Base-by-base conservation (phyloP, 2,113 vertebrate genomes). In the Cyanoramphus novaezelandiae region DNA sequence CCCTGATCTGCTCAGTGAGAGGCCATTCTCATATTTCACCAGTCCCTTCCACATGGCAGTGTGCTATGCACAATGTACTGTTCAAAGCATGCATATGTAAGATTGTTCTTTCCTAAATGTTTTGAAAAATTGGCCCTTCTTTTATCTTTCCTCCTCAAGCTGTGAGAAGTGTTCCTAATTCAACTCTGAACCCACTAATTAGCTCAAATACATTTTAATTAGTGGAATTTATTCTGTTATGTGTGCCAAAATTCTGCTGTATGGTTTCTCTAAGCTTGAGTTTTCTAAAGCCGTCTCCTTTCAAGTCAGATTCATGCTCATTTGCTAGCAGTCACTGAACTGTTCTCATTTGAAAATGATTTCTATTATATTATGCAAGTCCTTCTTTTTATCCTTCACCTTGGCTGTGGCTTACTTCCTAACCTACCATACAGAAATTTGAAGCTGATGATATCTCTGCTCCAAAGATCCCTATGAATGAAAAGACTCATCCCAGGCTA, bases 151-250 rank as follows among this genome's bases (percentile, higher is more conserved):
- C n/a, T 80, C 37, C 62, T 92, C 67, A 33, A 90, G 68, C 71
- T 90, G 80, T 69, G 76, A 79, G 52, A 91, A 82, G 13, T 31
- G 24, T 60, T 96, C 47, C 74, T 71, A 47, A 72, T 82, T 90
- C 52, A 90, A 49, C 50, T 70, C 79, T 78, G 85, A 90, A 86
- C 53, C 63, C 43, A 53, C 90, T 93, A 87, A 82, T 91, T 80
- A 90, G 60, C 59, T 91, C n/a, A 67, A 82, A 80, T 43, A 62
- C n/a, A 37, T 88, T 90, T 88, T 87, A 93, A 83, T 86, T 55
- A 65, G 68, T 71, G 47, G 79, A 39, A 81, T 90, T 88, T 87
- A 57, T 44, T 62, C 70, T 85, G 63, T 17, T 52, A 31, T 23
- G 28, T 1, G 13, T 87, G 67, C 93, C 85, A 86, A 77, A 91